phyloP scores from a whole-genome alignment of 2,888 invertebrate species.

The Drosophila hamatofila region DNA sequence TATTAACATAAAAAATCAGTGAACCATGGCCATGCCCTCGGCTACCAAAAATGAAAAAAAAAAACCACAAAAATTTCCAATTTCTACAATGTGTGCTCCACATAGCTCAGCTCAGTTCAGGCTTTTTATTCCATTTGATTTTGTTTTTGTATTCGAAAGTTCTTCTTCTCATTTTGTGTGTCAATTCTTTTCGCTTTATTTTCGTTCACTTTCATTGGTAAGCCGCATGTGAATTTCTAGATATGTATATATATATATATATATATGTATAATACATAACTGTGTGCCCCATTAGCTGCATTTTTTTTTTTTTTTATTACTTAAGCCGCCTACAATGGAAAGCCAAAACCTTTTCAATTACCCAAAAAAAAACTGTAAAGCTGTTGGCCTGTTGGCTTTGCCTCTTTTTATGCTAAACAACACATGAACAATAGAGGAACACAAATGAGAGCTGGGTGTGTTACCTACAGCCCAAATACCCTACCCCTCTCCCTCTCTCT shows the following conservation, averaged over 20 bases:
- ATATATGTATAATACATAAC: conserved; percentile 5
- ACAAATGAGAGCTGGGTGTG: conserved; percentile 50
- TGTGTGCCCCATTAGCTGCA: conserved; percentile 53
- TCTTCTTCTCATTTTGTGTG: conserved; percentile 38
- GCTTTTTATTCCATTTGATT: conserved; percentile 9
- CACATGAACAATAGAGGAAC: conserved; percentile 20
- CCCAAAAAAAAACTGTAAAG: conserved; percentile 36
- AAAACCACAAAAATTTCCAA: conserved; percentile 2
- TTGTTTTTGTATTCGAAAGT: conserved; percentile 53
- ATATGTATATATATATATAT: conserved; percentile 1
- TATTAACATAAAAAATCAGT: conserved; percentile 83
- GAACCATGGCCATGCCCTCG: conserved; percentile 71
- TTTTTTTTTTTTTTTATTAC: conserved; percentile 62
- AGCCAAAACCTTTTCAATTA: conserved; percentile 69
- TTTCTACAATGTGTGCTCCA: conserved; percentile 42
- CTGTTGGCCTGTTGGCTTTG: conserved; percentile 56
- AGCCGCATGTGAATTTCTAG: conserved; percentile 18
- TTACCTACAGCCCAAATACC: conserved; percentile 10
- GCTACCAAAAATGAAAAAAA: conserved; percentile 19
- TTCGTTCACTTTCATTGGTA: conserved; percentile 63
- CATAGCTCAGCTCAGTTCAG: conserved; percentile 37
- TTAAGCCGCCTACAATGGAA: conserved; percentile 64
- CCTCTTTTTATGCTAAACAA: conserved; percentile 67
- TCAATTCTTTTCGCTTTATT: conserved; percentile 13
- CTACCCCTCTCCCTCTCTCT: neutral